Percentiles rank a stretch among this genome's conserved stretches.
These are phyloP conservation scores for Brachyopa scutellaris DNA, from an alignment of 2,888 invertebrate genomes.

Conservation along the genomic window DNA sequence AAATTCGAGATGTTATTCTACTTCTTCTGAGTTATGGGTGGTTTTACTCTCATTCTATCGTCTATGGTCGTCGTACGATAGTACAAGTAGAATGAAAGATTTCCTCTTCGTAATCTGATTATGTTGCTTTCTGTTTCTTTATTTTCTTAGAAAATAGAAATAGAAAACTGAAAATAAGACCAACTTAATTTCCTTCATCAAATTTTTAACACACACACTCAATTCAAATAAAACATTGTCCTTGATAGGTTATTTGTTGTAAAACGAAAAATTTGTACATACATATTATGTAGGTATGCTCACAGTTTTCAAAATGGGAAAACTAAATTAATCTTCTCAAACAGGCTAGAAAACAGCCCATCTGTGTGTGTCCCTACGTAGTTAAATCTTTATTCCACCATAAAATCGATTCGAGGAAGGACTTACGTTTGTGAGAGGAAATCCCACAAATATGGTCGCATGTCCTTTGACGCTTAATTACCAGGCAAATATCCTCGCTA, in stretches of 20 bases:
- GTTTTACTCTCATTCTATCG: conserved; percentile 14
- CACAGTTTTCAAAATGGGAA: conserved; percentile 28
- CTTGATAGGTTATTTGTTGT: conserved; percentile 21
- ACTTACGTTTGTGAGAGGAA: conserved; percentile 27
- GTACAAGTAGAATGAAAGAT: conserved; percentile 28
- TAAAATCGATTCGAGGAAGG: conserved; percentile 68
- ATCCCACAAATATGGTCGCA: conserved; percentile 60
- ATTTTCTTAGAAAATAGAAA: conserved; percentile 38
- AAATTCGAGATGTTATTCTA: conserved; percentile 55
- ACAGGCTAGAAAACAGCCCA: conserved; percentile 10
- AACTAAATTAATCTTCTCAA: conserved; percentile 50
- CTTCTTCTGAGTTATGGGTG: conserved; percentile 9
- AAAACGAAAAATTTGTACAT: conserved; percentile 18
- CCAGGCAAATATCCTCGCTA: conserved; percentile 18
- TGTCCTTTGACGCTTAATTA: conserved; percentile 55
- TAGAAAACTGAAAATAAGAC: not conserved
- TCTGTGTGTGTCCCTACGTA: conserved; percentile 3
- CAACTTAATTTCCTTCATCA: conserved; percentile 59
- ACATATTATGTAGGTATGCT: too few species aligned
- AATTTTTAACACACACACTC: conserved; percentile 61
- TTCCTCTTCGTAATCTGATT: conserved; percentile 64
- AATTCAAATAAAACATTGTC: conserved; percentile 27
- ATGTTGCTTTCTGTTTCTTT: conserved; percentile 49
- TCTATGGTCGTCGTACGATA: not conserved
- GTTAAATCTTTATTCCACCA: conserved; percentile 45